These are phyloP conservation scores for Spicauda simplicius DNA, from an alignment of 2,888 invertebrate species.

Conservation along the genomic window DNA sequence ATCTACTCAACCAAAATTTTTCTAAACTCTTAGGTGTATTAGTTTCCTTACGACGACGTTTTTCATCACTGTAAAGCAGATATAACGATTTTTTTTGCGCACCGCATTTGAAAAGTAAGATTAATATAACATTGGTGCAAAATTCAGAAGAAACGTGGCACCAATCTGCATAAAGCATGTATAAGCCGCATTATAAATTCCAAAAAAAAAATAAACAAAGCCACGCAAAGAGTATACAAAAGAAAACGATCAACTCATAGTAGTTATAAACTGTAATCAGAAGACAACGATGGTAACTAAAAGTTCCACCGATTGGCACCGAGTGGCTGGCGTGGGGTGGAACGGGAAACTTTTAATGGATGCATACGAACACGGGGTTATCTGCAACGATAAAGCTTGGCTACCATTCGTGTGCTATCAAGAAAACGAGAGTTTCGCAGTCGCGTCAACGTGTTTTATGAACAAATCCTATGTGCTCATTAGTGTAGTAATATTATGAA, in stretches of 20 bases:
- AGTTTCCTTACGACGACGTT: no score
- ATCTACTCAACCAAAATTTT: no score
- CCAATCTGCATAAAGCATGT: no score
- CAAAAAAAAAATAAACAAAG: no score
- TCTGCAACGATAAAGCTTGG: conserved; percentile 18
- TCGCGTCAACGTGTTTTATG: background rate
- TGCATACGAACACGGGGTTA: conserved; percentile 29
- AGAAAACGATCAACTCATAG: conserved; percentile 23
- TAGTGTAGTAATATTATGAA: no score
- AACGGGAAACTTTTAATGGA: conserved; percentile 46
- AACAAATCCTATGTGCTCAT: background rate
- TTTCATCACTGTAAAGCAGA: no score
- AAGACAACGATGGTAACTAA: conserved; percentile 30
- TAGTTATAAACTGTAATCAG: conserved; percentile 33
- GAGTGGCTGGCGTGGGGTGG: conserved; percentile 38
- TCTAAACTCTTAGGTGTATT: no score
- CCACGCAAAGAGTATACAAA: conserved; percentile 6
- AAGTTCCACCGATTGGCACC: conserved; percentile 39
- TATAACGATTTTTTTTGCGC: no score
- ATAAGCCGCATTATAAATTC: no score
- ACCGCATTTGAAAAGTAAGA: no score
- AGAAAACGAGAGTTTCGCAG: conserved; percentile 16
- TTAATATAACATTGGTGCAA: no score
- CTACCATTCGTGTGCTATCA: conserved; percentile 6
- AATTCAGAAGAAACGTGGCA: no score